Percentiles rank a stretch among this genome's conserved stretches.
phyloP scores from a whole-genome alignment of 2,888 invertebrate species.

The Agonopterix arenella region DNA sequence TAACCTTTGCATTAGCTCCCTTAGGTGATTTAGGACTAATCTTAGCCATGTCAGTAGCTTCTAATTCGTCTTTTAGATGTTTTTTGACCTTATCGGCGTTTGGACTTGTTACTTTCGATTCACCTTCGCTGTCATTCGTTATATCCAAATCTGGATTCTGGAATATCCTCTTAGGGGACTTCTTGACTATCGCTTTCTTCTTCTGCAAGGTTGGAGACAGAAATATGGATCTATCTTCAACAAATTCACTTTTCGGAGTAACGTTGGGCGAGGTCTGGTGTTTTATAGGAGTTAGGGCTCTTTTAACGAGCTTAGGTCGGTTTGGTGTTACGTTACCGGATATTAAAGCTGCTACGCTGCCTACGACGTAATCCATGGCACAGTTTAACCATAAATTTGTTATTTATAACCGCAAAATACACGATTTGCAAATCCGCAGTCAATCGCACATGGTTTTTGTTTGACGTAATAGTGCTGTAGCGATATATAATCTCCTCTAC shows the following conservation, averaged over 20 bases:
- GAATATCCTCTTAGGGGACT: conserved; percentile 68
- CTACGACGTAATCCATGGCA: conserved; percentile 72
- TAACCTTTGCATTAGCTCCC: conserved; percentile 18
- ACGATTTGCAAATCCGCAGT: not conserved
- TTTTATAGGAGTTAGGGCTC: conserved; percentile 63
- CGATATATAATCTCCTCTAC: not conserved
- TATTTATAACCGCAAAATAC: not conserved
- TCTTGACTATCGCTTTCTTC: conserved; percentile 64
- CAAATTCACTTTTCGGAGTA: conserved; percentile 62
- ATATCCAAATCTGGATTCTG: conserved; percentile 52
- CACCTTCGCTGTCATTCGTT: conserved; percentile 36
- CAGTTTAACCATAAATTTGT: conserved; percentile 4
- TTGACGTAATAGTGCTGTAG: conserved; percentile 8
- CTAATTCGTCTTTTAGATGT: conserved; percentile 50
- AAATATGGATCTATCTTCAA: conserved; percentile 60
- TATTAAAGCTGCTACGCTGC: conserved; percentile 77
- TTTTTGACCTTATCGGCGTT: conserved; percentile 65
- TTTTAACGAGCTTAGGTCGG: conserved; percentile 59
- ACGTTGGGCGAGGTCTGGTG: conserved; percentile 62
- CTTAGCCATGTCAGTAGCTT: conserved; percentile 18
- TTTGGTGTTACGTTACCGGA: conserved; percentile 75
- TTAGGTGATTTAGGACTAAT: conserved; percentile 22
- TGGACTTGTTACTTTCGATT: conserved; percentile 31
- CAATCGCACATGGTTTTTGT: conserved; percentile 10
- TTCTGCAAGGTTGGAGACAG: conserved; percentile 62